phyloP scores from a whole-genome alignment of 2,888 invertebrate species.

The Craniophora ligustri region DNA sequence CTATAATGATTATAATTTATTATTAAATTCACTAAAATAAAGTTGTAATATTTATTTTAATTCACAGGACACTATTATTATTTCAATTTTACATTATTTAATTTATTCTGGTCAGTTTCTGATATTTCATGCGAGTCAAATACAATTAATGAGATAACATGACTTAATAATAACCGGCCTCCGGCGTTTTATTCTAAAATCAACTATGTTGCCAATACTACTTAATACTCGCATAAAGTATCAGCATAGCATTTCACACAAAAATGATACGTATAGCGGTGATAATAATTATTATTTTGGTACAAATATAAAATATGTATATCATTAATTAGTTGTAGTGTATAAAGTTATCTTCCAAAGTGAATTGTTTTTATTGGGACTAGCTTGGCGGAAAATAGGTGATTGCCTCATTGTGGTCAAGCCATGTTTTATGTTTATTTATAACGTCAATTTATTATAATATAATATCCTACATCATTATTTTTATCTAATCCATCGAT shows the following conservation, averaged over 20 bases:
- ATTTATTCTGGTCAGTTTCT: constrained; percentile 13
- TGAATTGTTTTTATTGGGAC: constrained; percentile 47
- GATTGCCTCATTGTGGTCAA: constrained; percentile 1
- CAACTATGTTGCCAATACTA: no score
- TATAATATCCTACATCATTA: not conserved
- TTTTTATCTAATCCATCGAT: no score
- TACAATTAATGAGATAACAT: no score
- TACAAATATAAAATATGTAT: constrained; percentile 56
- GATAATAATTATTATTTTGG: constrained; percentile 48
- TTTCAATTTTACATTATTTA: constrained; percentile 4
- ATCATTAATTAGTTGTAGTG: constrained; percentile 39
- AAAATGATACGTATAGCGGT: constrained; percentile 46
- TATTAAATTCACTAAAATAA: not conserved
- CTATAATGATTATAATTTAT: constrained; percentile 12
- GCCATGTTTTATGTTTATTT: constrained; percentile 13
- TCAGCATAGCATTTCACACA: constrained; percentile 10
- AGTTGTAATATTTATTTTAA: not conserved
- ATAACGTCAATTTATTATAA: not conserved
- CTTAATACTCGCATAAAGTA: constrained; percentile 7
- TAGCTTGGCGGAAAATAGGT: not conserved
- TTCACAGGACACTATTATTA: not conserved
- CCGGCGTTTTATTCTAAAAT: no score
- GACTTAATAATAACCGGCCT: no score
- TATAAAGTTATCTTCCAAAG: constrained; percentile 42
- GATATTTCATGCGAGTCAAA: constrained; percentile 21